phyloP scores from a whole-genome alignment of 2,113 vertebrate species.

The Istiophorus platypterus region DNA sequence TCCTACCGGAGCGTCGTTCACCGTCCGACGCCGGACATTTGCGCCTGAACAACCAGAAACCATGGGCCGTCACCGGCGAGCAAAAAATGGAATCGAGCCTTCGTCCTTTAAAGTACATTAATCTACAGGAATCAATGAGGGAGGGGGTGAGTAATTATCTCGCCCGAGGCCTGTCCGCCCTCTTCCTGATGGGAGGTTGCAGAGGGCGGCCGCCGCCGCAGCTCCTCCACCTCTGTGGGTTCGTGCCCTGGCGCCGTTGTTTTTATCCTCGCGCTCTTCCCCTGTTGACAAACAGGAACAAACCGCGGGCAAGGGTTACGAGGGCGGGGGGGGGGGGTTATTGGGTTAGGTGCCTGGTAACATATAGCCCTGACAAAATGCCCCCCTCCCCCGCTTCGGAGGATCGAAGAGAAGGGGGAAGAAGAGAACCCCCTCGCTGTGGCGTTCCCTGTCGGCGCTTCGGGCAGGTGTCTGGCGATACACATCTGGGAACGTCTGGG shows the following conservation, averaged over 20 bases:
- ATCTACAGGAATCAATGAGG: slow-evolving; percentile 52
- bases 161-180: slow-evolving; percentile 30
- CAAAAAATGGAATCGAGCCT: slow-evolving; percentile 18
- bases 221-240: slow-evolving; percentile 48
- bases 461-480: slow-evolving; percentile 36
- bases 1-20: not conserved
- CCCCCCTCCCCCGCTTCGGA: too few species aligned
- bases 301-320: slow-evolving; percentile 64
- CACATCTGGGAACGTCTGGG: slow-evolving; percentile 5
- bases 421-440: slow-evolving; percentile 50
- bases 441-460: slow-evolving; percentile 32
- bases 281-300: slow-evolving; percentile 74
- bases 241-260: slow-evolving; percentile 49
- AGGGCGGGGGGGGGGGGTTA: slow-evolving; percentile 59
- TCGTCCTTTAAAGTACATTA: slow-evolving; percentile 35
- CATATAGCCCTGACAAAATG: slow-evolving; percentile 67
- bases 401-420: slow-evolving; percentile 51
- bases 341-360: slow-evolving; percentile 63
- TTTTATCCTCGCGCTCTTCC: slow-evolving; percentile 67
- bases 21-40: slow-evolving; percentile 17
- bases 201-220: slow-evolving; percentile 26
- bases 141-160: slow-evolving; percentile 50
- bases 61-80: not conserved
- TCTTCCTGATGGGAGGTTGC: slow-evolving; percentile 25
- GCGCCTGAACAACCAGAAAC: slow-evolving; percentile 19